Percentiles rank a stretch among this genome's conserved stretches.
phyloP scores from a whole-genome alignment of 2,797 vertebrate genomes.

The Parauchenoglanis ngamensis region DNA sequence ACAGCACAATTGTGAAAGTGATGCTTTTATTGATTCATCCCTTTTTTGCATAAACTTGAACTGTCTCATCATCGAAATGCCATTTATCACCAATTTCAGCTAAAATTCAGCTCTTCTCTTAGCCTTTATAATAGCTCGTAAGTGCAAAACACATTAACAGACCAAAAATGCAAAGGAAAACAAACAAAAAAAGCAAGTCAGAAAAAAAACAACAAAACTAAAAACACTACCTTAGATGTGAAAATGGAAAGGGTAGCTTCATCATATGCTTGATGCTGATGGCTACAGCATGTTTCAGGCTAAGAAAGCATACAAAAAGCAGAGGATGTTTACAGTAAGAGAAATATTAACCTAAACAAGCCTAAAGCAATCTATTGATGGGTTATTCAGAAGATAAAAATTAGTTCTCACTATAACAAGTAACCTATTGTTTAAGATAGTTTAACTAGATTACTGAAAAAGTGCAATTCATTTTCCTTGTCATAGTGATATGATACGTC shows the following conservation, averaged over 20 bases:
- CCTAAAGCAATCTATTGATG: not conserved
- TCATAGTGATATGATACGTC: not conserved
- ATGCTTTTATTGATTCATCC: not conserved
- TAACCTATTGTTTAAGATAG: not conserved
- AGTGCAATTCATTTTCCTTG: not conserved
- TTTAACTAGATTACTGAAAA: not conserved
- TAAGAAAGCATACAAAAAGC: not conserved
- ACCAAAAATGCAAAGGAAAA: not conserved
- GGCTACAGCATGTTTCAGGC: not conserved
- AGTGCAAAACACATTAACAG: not conserved
- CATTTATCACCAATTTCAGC: not conserved
- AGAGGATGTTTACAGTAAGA: not conserved
- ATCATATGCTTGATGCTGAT: not conserved
- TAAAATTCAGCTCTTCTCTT: not conserved
- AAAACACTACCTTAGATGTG: not conserved
- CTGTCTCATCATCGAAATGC: not conserved
- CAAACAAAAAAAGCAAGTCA: not conserved
- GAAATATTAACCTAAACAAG: not conserved
- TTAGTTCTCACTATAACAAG: not conserved
- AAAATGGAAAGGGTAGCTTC: not conserved
- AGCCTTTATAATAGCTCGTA: not conserved
- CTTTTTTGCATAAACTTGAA: slow-evolving; percentile 2
- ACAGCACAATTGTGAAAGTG: not conserved
- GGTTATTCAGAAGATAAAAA: not conserved
- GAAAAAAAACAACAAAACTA: not conserved